Evolutionary conservation across 1,140 invertebrate species (phyloP).

Genomic region (Leucophenga varia): DNA sequence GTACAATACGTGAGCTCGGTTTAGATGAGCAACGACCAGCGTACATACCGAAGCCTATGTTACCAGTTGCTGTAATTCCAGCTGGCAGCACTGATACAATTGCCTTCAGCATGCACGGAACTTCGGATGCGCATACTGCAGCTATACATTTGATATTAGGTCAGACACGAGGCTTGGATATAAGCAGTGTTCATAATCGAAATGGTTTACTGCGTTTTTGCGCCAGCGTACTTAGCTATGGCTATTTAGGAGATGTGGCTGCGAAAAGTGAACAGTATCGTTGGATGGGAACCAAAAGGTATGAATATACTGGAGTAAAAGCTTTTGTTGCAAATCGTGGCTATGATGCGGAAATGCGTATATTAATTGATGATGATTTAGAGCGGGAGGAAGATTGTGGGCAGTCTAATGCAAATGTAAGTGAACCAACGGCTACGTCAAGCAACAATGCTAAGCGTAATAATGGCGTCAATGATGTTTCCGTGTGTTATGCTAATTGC

Average conservation of each 20-base stretch:
- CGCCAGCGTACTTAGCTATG: conserved; percentile 82
- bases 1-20: conserved; percentile 56
- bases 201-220: conserved; percentile 69
- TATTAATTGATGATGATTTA: conserved; percentile 26
- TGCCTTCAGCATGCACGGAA: conserved; percentile 80
- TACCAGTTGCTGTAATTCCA: conserved; percentile 70
- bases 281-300: conserved; percentile 87
- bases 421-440: not conserved
- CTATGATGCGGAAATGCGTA: conserved; percentile 67
- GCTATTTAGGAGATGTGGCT: conserved; percentile 85
- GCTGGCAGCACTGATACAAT: conserved; percentile 86
- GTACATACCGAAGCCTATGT: conserved; percentile 62
- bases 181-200: conserved; percentile 74
- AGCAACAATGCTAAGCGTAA: not conserved
- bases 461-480: conserved; percentile 22
- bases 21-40: conserved; percentile 61
- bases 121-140: conserved; percentile 77
- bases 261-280: conserved; percentile 79
- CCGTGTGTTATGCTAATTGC: conserved; percentile 48
- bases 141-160: conserved; percentile 82
- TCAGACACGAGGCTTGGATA: conserved; percentile 71
- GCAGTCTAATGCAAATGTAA: not conserved
- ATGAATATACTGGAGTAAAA: conserved; percentile 80
- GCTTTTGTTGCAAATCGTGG: conserved; percentile 70
- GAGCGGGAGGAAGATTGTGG: not conserved